Base-by-base conservation (phyloP, 2,888 invertebrate species). In the Chymomyza fuscimana region DNA sequence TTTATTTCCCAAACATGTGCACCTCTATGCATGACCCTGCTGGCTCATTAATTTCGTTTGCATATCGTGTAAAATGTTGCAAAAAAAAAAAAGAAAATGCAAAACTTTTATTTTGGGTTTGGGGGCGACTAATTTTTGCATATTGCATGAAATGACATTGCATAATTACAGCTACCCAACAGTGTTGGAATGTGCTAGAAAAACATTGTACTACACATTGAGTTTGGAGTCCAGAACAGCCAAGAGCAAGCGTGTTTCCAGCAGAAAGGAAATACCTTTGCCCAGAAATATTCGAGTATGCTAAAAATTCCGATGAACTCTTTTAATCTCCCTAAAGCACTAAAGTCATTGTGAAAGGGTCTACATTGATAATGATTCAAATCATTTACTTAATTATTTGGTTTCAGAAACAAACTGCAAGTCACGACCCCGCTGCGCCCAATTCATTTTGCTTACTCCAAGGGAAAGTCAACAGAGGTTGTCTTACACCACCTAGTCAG, bases 11-110 rank as follows among this genome's bases (percentile, higher is more conserved):
- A 61, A 25, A 36, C 61, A 36, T 15, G 10, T 15, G 36, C 29
- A 70, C 72, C 58, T 25, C 25, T 25, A 25, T 70, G 5, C 19
- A 22, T 22, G 36, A 54, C 74, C 22, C 60, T 5, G 10, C 32
- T 40, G 6, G 62, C 10, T 65, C 69, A 79, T 76, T 72, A 72
- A 79, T 80, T 68, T 79, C 76, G 69, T 62, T 83, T 83, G 69
- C 69, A 36, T 62, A 67, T 58, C 29, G 32, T 22, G 46, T 9
- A 16, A 50, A 16, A 29, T n/a, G 51, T 36, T 36, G 36, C 36
- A 9, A 36, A 16, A 46, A 60, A 50, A 25, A 25, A 25, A 25
- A 25, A 19, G 19, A 25, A 25, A 25, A 25, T 25, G 25, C 2
- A 25, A 25, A 25, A 25, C 25, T 25, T 25, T 19, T 51, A 54